phyloP scores from a whole-genome alignment of 2,113 vertebrate species.

The Corythoichthys intestinalis region DNA sequence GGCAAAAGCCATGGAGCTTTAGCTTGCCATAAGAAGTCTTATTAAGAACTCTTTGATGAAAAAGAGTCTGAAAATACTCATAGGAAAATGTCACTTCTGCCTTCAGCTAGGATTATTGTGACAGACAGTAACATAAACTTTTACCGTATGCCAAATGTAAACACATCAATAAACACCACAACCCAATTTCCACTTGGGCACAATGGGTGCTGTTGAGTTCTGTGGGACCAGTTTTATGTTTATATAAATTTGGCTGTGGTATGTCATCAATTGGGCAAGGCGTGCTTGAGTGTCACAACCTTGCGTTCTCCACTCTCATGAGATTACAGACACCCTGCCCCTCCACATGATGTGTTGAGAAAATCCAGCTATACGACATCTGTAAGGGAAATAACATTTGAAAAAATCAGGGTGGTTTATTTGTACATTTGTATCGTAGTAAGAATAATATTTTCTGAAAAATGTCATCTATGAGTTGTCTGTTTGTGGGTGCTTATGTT shows the following conservation, averaged over 20 bases:
- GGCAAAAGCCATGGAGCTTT: conserved; percentile 23
- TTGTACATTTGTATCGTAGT: conserved; percentile 20
- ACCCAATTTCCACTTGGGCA: conserved; percentile 36
- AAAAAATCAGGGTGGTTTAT: conserved; percentile 41
- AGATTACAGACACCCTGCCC: conserved; percentile 22
- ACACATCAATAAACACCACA: conserved; percentile 52
- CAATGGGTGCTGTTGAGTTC: conserved; percentile 34
- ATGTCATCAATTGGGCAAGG: conserved; percentile 48
- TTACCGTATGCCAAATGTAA: conserved; percentile 23
- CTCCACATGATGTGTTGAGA: conserved; percentile 14
- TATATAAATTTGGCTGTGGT: conserved; percentile 44
- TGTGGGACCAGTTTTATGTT: conserved; percentile 36
- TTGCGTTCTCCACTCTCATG: conserved; percentile 11
- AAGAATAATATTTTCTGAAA: background rate
- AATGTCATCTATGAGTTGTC: background rate
- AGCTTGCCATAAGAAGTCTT: conserved; percentile 21
- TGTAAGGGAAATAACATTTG: conserved; percentile 38
- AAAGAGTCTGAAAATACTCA: background rate
- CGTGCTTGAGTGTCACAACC: conserved; percentile 49
- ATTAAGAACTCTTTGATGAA: conserved; percentile 7
- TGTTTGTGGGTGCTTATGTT: conserved; percentile 11
- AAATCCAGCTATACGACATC: conserved; percentile 46
- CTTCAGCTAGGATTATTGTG: conserved; percentile 22
- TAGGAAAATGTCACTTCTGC: conserved; percentile 25
- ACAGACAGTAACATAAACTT: conserved; percentile 42